These are phyloP conservation scores for Arion vulgaris DNA, from an alignment of 1,140 invertebrate species.

Conservation along the genomic window DNA sequence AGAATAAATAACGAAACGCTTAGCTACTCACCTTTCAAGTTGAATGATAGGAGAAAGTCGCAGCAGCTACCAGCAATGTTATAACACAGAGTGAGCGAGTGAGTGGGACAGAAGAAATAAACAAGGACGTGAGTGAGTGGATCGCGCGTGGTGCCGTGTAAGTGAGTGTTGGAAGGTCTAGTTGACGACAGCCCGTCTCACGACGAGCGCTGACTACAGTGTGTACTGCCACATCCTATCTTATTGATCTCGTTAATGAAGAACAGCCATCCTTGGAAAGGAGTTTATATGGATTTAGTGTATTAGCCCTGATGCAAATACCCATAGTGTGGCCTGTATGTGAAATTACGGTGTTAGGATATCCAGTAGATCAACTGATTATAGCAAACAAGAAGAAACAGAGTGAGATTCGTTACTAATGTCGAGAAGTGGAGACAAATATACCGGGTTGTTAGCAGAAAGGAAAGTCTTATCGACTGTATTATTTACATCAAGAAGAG, in stretches of 20 bases:
- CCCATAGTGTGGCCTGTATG: not conserved
- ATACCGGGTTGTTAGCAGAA: too few species aligned
- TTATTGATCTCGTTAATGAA: not conserved
- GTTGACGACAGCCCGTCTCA: not conserved
- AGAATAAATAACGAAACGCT: not conserved
- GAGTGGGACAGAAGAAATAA: not conserved
- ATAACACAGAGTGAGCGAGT: not conserved
- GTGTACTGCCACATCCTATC: not conserved
- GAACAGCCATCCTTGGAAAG: not conserved
- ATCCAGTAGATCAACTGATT: too few species aligned
- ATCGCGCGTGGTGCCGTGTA: not conserved
- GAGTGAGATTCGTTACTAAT: too few species aligned
- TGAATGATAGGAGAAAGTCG: not conserved
- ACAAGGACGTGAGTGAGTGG: slow-evolving; percentile 4
- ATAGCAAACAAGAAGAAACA: too few species aligned
- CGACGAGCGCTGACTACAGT: not conserved
- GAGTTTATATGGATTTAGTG: not conserved
- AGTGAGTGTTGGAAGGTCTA: too few species aligned
- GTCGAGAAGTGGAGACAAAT: too few species aligned
- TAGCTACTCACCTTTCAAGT: not conserved
- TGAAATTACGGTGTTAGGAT: too few species aligned
- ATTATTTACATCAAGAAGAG: too few species aligned
- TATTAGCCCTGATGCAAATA: not conserved
- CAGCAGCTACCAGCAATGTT: not conserved
- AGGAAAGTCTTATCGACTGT: too few species aligned